Percentiles rank a stretch among this genome's conserved stretches.
Conservation (phyloP, 2,888 invertebrate genomes). For the Cerceris ruficornis region DNA sequence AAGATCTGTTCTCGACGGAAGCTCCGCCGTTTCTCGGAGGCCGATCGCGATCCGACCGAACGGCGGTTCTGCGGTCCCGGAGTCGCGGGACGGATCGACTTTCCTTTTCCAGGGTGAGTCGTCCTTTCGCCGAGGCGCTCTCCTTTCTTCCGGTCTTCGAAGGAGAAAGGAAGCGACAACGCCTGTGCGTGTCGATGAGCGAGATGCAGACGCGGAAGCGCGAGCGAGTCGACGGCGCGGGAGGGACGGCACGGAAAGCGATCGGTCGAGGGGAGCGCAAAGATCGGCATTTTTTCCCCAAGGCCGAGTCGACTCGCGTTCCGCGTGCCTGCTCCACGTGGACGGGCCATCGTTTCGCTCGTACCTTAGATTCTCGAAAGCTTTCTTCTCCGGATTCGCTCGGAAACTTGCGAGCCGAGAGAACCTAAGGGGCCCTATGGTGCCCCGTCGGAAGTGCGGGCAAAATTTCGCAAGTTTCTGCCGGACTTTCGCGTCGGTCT, state of each 20-base stretch:
- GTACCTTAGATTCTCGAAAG: no score
- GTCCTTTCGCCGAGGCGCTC: constrained; percentile 45
- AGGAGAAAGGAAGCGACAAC: constrained; percentile 23
- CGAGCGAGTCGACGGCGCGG: background rate
- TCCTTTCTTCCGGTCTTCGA: constrained; percentile 43
- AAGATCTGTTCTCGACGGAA: no score
- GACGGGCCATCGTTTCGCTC: no score
- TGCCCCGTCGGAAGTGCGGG: background rate
- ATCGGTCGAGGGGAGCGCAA: background rate
- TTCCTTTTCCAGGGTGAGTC: constrained; percentile 58
- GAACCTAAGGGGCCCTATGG: background rate
- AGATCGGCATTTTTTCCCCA: constrained; percentile 29
- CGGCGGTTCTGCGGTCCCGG: constrained; percentile 12
- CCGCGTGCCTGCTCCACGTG: background rate
- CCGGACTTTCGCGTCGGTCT: constrained; percentile 2
- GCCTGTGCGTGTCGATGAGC: background rate
- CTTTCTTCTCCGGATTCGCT: background rate
- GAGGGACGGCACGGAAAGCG: no score
- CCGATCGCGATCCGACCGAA: no score
- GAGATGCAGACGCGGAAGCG: background rate
- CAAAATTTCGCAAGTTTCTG: constrained; percentile 5
- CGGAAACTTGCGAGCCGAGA: no score
- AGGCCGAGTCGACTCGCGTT: constrained; percentile 11
- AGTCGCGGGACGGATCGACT: constrained; percentile 41
- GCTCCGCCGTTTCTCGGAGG: no score